A percentile compares a stretch with the other conserved stretches of the same genome.
Evolutionary conservation across 2,888 invertebrate genomes (phyloP).

Genomic region (Mesopsocus fuscifrons): DNA sequence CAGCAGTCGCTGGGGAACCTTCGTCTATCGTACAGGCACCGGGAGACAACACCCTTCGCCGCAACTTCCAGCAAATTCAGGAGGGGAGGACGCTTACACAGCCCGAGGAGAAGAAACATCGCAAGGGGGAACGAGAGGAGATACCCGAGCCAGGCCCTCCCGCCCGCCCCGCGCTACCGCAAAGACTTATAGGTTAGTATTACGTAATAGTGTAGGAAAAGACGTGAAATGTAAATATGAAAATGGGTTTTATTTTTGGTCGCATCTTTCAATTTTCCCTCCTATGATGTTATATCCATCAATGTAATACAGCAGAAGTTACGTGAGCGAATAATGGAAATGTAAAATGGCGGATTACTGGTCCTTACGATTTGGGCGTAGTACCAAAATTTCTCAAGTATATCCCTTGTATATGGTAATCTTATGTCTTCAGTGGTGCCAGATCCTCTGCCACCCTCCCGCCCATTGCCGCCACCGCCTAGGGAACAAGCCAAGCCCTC

Average conservation of each 20-base stretch:
- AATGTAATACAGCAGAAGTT: no score
- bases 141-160: slow-evolving; percentile 71
- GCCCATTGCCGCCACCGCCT: slow-evolving; percentile 71
- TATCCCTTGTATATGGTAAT: no score
- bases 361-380: no score
- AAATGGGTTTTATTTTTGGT: no score
- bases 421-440: slow-evolving; percentile 63
- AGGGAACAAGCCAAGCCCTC: slow-evolving; percentile 32
- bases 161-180: slow-evolving; percentile 72
- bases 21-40: slow-evolving; percentile 82
- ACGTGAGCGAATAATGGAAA: no score
- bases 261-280: no score
- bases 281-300: no score
- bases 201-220: no score
- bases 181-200: slow-evolving; percentile 53
- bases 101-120: slow-evolving; percentile 25
- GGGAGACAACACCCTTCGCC: slow-evolving; percentile 85
- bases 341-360: no score
- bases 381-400: no score
- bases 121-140: slow-evolving; percentile 25
- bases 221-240: no score
- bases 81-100: slow-evolving; percentile 35
- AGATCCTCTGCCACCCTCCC: slow-evolving; percentile 63
- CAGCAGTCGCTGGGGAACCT: slow-evolving; percentile 79
- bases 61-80: slow-evolving; percentile 94